Base-by-base conservation (phyloP, 2,113 vertebrate genomes). In the Jaculus jaculus region DNA sequence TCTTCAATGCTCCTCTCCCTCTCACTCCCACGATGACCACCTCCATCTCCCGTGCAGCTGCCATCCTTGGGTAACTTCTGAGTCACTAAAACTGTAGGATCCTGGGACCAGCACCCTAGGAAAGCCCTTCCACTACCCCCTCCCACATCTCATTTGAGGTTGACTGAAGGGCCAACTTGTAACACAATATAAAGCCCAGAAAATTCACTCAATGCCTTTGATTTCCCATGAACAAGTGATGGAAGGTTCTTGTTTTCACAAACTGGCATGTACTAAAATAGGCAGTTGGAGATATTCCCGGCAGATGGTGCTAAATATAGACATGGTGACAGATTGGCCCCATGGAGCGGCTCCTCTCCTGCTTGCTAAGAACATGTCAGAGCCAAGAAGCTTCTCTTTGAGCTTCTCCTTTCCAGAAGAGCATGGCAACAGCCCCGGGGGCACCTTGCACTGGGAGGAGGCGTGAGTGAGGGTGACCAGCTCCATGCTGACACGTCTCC, bases 301-400 rank as follows among this genome's bases (percentile, higher is more conserved):
- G 34, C 92, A 91, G 23, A 13, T 83, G 84, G 95, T 69, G 92
- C 92, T 98, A 97, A 98, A 97, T 93, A 97, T 92, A 98, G 92
- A 66, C 42, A 3, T 77, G 73, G 54, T 1, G 20, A 89, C 81
- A 87, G 97, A 86, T 4, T 17, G 95, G 86, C 77, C 2, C 0
- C 69, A 78, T 0, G 68, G 87, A 42, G 58, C 79, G 69, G 94
- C 82, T 0, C 89, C 81, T 10, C 0, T 71, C 94, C 83, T 23
- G 47, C 81, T 94, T 24, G 3, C 71, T 89, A 71, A 78, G 84
- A 90, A 77, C 0, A 1, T 63, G 60, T 88, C 32, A 18, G 83
- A 95, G 93, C 96, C 94, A 93, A 93, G 65, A 82, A 51, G 58
- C 71, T 84, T 75, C 83, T 87, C 66, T 84, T 68, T 39, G 16